A percentile compares a stretch with the other conserved stretches of the same genome.
Evolutionary conservation across 1,140 invertebrate genomes (phyloP).

Genomic region (Papilio polytes): DNA sequence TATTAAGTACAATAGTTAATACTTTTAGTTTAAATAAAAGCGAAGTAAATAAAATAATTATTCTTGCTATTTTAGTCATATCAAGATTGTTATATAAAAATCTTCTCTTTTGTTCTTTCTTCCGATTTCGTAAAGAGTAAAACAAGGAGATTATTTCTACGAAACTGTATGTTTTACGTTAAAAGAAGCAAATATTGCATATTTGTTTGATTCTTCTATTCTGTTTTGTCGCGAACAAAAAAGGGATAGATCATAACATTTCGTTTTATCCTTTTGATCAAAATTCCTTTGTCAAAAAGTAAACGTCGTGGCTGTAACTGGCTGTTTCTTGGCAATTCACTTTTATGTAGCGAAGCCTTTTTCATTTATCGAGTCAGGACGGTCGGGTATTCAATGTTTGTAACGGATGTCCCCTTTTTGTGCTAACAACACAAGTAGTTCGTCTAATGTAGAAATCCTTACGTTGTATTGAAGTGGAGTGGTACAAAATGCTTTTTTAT

Average conservation of each 20-base stretch:
- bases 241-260: background rate
- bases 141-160: too few species aligned
- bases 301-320: constrained; percentile 13
- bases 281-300: constrained; percentile 14
- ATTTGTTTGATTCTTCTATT: background rate
- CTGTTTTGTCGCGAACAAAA: background rate
- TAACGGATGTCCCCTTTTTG: constrained; percentile 3
- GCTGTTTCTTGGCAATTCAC: background rate
- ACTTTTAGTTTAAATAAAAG: too few species aligned
- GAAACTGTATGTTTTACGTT: background rate
- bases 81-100: too few species aligned
- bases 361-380: constrained; percentile 11
- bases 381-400: constrained; percentile 1
- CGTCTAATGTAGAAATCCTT: background rate
- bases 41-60: too few species aligned
- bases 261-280: background rate
- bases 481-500: background rate
- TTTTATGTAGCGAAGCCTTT: constrained; percentile 9
- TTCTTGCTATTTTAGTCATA: too few species aligned
- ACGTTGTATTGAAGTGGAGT: background rate
- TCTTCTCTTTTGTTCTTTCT: too few species aligned
- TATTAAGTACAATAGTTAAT: too few species aligned
- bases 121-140: too few species aligned
- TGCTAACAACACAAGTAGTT: background rate
- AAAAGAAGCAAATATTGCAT: background rate